Base-by-base conservation (phyloP, 1,140 invertebrate species). In the Drosophila novamexicana region DNA sequence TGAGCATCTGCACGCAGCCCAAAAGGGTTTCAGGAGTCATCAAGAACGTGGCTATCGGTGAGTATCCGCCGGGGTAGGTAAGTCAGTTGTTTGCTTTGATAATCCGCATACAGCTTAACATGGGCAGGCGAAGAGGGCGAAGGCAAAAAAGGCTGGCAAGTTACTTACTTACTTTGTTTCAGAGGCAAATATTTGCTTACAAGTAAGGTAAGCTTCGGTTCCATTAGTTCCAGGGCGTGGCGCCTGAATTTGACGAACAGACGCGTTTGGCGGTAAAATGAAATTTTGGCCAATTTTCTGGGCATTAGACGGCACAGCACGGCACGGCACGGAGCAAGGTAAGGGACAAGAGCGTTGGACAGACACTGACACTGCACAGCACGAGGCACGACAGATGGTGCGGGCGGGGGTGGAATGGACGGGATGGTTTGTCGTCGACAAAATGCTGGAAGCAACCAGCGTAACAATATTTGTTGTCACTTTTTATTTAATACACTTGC, bases 211-310 rank as follows among this genome's bases (percentile, higher is more conserved):
- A 89, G 83, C 84, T 89, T 83, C 76, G 64, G 65, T 89, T 88
- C 83, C 83, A 88, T 88, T 88, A 88, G 83, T 77, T 88, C 65
- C 77, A 52, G 39, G 58, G 54, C 73, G 64, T 57, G 37, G 57
- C 68, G 58, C 54, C 64, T 37, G 70, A 50, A 39, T 58, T 72
- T 53, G 70, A 50, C 73, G 45, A 37, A 49, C 61, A 45, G 63
- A 40, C 57, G 63, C 57, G 39, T 63, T 66, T 54, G 52, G 47
- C 50, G 57, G 64, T 66, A 77, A 86, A 86, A 88, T 88, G 72
- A 88, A 86, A 88, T 88, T 86, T 82, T 75, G 83, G 83, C 79
- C 82, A 88, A 86, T 86, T 86, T 86, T 88, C 83, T 76, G 83
- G 68, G 82, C 83, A 86, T 86, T 86, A 88, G 83, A 61, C 71